Conservation (phyloP, 2,113 vertebrate genomes). For the Girardinichthys multiradiatus region DNA sequence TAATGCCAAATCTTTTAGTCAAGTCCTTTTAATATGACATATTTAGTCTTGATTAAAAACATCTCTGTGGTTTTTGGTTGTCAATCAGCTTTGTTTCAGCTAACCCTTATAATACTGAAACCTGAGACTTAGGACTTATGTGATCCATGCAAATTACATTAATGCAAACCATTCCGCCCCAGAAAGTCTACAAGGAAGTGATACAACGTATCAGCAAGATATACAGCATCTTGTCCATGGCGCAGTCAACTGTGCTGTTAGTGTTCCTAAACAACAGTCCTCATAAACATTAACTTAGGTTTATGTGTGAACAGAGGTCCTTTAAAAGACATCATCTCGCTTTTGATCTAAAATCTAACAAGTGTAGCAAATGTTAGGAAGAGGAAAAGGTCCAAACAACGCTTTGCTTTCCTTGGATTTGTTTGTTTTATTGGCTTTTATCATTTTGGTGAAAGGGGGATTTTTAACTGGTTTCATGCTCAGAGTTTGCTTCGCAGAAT, state of each 20-base stretch:
- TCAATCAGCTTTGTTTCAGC: not conserved
- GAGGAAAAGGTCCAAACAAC: not conserved
- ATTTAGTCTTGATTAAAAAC: not conserved
- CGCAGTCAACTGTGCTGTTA: conserved; percentile 11
- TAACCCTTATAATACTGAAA: not conserved
- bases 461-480: no score
- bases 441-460: no score
- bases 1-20: not conserved
- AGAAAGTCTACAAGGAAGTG: conserved; percentile 21
- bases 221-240: conserved; percentile 1
- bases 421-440: no score
- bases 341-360: not conserved
- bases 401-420: no score
- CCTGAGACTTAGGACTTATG: not conserved
- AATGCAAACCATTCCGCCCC: conserved; percentile 44
- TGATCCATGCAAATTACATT: conserved; percentile 38
- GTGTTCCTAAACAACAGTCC: conserved; percentile 17
- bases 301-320: not conserved
- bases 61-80: not conserved
- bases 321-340: not conserved
- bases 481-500: no score
- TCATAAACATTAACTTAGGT: conserved; percentile 44
- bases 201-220: not conserved
- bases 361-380: not conserved
- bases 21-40: not conserved